Percentiles rank a stretch among this genome's conserved stretches.
Conservation (phyloP, 2,888 invertebrate genomes). For the Alloscopus bannaensis region DNA sequence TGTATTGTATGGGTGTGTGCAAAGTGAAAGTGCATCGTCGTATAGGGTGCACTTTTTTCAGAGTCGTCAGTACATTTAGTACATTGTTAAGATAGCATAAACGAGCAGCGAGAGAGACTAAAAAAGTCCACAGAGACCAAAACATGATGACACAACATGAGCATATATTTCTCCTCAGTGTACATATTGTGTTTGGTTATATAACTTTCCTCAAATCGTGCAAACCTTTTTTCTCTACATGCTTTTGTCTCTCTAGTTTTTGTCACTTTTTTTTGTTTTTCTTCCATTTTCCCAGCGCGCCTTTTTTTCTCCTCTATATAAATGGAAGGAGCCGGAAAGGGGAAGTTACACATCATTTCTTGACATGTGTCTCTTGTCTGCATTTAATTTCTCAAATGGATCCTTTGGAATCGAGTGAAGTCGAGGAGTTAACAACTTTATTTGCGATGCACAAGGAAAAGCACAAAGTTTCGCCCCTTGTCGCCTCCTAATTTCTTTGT, state of each 20-base stretch:
- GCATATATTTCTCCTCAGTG: conserved; percentile 43
- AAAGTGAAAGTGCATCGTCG: no score
- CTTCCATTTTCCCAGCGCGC: conserved; percentile 13
- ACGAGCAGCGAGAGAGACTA: conserved; percentile 47
- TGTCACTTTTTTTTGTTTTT: conserved; percentile 49
- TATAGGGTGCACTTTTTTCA: no score
- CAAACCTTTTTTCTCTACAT: conserved; percentile 33
- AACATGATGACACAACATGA: conserved; percentile 59
- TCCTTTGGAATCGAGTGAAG: conserved; percentile 44
- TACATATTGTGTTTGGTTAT: conserved; percentile 9
- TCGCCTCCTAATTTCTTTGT: no score
- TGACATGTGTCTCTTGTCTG: conserved; percentile 63
- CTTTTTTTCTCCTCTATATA: conserved; percentile 19
- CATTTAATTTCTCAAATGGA: conserved; percentile 67
- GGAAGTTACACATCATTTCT: conserved; percentile 63
- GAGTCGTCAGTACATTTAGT: no score
- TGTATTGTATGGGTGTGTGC: no score
- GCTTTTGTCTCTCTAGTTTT: conserved; percentile 28
- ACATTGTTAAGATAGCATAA: conserved; percentile 46
- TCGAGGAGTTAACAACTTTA: background rate
- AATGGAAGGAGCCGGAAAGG: conserved; percentile 57
- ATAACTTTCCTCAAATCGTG: conserved; percentile 4
- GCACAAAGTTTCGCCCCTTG: no score
- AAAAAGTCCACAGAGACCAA: conserved; percentile 49
- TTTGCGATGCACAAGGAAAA: background rate